Evolutionary conservation across 2,888 invertebrate genomes (phyloP).

Genomic region (Pecten maximus): DNA sequence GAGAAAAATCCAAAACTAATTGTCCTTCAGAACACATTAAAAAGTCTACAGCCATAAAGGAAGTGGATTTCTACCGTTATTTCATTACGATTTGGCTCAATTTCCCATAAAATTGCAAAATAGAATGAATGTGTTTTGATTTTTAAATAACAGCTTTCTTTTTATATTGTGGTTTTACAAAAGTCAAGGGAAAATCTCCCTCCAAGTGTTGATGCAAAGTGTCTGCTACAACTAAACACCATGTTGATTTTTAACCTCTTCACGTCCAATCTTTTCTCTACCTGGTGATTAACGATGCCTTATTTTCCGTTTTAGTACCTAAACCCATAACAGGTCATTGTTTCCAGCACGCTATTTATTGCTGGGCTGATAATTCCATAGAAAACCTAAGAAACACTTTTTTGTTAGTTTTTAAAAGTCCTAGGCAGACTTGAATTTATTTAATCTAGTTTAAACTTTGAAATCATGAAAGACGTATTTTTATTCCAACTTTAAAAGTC

Average conservation of each 20-base stretch:
- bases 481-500: background rate
- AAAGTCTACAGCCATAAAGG: background rate
- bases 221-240: background rate
- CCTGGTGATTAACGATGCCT: background rate
- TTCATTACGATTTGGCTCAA: background rate
- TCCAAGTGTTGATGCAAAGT: background rate
- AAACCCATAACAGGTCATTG: background rate
- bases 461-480: background rate
- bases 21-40: no score
- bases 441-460: background rate
- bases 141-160: background rate
- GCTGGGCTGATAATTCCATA: background rate
- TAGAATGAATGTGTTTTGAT: background rate
- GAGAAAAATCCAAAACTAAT: no score
- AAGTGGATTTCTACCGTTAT: background rate
- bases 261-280: background rate
- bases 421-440: background rate
- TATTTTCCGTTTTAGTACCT: background rate
- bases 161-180: background rate
- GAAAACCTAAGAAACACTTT: background rate
- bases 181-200: background rate
- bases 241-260: background rate
- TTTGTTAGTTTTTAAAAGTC: background rate
- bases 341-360: background rate
- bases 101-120: background rate